phyloP scores from a whole-genome alignment of 1,140 invertebrate species.

The Bombus confusus region DNA sequence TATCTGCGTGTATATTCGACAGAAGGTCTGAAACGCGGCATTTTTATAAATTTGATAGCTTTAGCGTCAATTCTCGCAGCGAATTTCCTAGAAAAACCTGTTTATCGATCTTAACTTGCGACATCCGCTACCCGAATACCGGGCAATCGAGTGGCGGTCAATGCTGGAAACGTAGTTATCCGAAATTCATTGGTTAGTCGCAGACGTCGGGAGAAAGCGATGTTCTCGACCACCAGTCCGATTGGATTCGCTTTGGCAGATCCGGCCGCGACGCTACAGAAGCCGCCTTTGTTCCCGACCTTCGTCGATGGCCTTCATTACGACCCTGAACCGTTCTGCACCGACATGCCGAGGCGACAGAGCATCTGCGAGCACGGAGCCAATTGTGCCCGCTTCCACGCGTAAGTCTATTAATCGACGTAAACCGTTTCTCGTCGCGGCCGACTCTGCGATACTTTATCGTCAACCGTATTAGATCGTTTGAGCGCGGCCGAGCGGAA shows the following conservation, averaged over 20 bases:
- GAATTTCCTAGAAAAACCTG: not conserved
- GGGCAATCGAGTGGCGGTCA: not conserved
- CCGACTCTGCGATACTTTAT: not conserved
- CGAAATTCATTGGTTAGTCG: conserved; percentile 66
- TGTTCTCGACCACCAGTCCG: conserved; percentile 72
- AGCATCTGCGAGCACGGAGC: conserved; percentile 75
- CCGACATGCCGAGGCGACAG: conserved; percentile 67
- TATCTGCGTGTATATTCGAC: no score
- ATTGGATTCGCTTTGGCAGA: conserved; percentile 75
- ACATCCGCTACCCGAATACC: not conserved
- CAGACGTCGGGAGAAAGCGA: conserved; percentile 65
- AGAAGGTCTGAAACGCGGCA: no score
- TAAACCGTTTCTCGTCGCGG: not conserved
- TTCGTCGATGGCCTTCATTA: conserved; percentile 74
- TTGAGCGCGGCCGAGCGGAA: conserved; percentile 6
- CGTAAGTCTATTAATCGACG: conserved; percentile 62
- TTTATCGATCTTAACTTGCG: not conserved
- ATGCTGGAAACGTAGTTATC: conserved; percentile 45
- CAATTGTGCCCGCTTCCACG: conserved; percentile 73
- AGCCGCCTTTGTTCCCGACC: conserved; percentile 73
- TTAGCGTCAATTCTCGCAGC: not conserved
- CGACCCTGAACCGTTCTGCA: conserved; percentile 73
- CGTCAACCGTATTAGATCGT: conserved; percentile 24
- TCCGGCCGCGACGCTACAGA: conserved; percentile 70
- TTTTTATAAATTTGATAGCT: no score